Evolutionary conservation across 2,888 invertebrate species (phyloP).

Genomic region (Dione vanillae): DNA sequence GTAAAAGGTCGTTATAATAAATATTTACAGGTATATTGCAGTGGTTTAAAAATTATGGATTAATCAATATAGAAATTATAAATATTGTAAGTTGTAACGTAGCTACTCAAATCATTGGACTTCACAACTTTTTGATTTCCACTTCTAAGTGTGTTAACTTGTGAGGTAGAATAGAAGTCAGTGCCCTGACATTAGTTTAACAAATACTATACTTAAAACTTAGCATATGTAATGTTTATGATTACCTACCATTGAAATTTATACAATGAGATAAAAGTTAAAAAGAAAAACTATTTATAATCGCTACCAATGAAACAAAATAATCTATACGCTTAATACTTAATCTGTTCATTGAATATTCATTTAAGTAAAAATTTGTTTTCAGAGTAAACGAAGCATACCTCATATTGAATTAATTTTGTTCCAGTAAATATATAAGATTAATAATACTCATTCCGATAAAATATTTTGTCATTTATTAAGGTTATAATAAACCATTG

Average conservation of each 20-base stretch:
- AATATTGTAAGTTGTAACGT: neutral
- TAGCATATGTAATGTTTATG: no score
- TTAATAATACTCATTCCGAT: neutral
- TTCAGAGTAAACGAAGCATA: conserved; percentile 1
- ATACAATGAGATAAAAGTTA: neutral
- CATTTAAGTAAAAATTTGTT: neutral
- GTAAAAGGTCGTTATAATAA: neutral
- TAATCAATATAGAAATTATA: neutral
- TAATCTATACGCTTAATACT: neutral
- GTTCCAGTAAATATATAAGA: neutral
- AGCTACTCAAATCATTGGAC: neutral
- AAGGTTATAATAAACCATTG: neutral
- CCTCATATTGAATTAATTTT: conserved; percentile 7
- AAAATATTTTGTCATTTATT: neutral
- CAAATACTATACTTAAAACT: no score
- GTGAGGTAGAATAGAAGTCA: no score
- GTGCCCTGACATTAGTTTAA: no score
- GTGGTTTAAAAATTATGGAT: no score
- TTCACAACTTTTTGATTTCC: no score
- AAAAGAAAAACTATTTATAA: neutral
- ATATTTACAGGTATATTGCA: no score
- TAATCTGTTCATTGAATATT: conserved; percentile 14
- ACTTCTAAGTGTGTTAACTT: no score
- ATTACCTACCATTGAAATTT: neutral
- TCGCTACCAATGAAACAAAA: neutral